These are phyloP conservation scores for Carcina quercana DNA, from an alignment of 2,888 invertebrate species.

Conservation along the genomic window DNA sequence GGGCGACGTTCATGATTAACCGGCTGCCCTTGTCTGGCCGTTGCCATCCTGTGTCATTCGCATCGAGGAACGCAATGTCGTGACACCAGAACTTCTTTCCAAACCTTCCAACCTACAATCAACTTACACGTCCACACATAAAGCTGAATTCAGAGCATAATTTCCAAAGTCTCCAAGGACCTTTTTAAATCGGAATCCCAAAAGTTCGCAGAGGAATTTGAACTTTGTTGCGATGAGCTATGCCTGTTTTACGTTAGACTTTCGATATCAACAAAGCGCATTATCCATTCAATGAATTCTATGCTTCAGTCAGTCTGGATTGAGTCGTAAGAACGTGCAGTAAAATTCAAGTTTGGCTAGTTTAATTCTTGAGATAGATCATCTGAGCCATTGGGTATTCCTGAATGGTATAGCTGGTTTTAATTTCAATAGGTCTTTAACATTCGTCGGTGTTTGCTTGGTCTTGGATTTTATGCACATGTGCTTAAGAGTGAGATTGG, in stretches of 20 bases:
- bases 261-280: slow-evolving; percentile 37
- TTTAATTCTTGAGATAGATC: slow-evolving; percentile 25
- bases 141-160: neutral
- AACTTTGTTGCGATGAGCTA: slow-evolving; percentile 41
- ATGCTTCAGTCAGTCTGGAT: slow-evolving; percentile 24
- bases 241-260: slow-evolving; percentile 41
- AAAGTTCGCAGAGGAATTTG: slow-evolving; percentile 27
- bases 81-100: slow-evolving; percentile 43
- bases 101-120: slow-evolving; percentile 17
- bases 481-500: slow-evolving; percentile 24
- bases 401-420: slow-evolving; percentile 50
- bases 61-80: slow-evolving; percentile 68
- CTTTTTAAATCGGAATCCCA: slow-evolving; percentile 9
- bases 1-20: slow-evolving; percentile 41
- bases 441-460: neutral
- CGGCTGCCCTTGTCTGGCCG: slow-evolving; percentile 66
- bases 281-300: slow-evolving; percentile 44
- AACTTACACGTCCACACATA: slow-evolving; percentile 5
- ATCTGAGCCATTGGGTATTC: slow-evolving; percentile 26
- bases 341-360: slow-evolving; percentile 26
- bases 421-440: slow-evolving; percentile 35
- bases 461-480: neutral
- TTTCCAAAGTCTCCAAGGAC: slow-evolving; percentile 18
- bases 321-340: slow-evolving; percentile 18
- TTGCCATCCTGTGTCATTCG: slow-evolving; percentile 68